Conservation (phyloP, 2,797 vertebrate genomes). For the Chloroceryle inda region DNA sequence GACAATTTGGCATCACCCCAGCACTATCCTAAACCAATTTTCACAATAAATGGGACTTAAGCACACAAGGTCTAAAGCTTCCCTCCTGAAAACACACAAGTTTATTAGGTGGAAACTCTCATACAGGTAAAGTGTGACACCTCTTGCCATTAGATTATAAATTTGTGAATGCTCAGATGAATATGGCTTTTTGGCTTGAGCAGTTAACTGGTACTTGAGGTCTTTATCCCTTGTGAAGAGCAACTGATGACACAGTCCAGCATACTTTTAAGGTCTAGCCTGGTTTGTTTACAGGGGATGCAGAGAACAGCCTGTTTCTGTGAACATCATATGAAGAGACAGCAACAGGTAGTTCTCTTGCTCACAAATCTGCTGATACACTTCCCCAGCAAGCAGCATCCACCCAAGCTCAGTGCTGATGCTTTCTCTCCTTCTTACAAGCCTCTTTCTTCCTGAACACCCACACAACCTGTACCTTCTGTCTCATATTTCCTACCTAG, state of each 20-base stretch:
- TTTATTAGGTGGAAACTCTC: neutral
- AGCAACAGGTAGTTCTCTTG: neutral
- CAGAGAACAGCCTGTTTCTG: neutral
- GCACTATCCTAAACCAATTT: neutral
- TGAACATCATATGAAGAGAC: neutral
- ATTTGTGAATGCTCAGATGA: neutral
- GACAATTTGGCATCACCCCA: neutral
- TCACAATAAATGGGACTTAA: neutral
- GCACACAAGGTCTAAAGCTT: neutral
- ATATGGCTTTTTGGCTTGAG: neutral
- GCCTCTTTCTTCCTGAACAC: neutral
- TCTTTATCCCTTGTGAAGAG: neutral
- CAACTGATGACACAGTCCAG: neutral
- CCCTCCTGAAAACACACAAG: neutral
- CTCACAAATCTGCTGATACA: neutral
- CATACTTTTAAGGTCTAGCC: neutral
- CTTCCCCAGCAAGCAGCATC: neutral
- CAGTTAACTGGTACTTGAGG: neutral
- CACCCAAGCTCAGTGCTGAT: neutral
- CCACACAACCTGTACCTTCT: neutral
- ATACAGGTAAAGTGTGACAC: neutral
- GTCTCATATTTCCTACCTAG: neutral
- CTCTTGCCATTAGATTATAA: fast-evolving
- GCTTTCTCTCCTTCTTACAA: neutral
- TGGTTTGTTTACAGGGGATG: neutral